phyloP scores from a whole-genome alignment of 2,888 invertebrate genomes.

The Vanessa cardui region DNA sequence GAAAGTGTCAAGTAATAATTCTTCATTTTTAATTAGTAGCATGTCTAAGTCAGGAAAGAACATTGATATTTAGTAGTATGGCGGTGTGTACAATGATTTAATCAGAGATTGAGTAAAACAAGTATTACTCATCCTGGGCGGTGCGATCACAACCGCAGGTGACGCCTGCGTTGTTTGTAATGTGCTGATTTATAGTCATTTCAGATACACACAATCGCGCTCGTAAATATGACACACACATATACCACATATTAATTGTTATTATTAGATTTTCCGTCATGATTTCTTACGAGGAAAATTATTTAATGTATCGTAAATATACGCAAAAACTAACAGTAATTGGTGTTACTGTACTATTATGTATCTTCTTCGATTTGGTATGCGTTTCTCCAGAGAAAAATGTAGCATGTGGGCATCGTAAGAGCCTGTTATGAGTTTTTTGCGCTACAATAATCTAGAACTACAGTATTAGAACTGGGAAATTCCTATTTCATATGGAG shows the following conservation, averaged over 20 bases:
- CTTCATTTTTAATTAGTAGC: not conserved
- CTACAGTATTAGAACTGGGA: no score
- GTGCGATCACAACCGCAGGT: conserved; percentile 23
- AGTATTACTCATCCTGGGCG: conserved; percentile 20
- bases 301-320: not conserved
- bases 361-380: not conserved
- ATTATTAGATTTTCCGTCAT: conserved; percentile 1
- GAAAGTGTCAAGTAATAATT: conserved; percentile 8
- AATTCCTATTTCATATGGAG: no score
- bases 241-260: not conserved
- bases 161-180: conserved; percentile 5
- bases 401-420: no score
- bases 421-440: no score
- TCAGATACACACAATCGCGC: not conserved
- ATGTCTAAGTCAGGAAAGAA: not conserved
- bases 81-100: not conserved
- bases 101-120: conserved; percentile 3
- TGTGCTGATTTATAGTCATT: conserved; percentile 5
- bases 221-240: not conserved
- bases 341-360: not conserved
- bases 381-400: no score
- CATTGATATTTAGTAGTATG: not conserved
- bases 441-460: no score
- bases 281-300: conserved; percentile 8
- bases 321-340: not conserved